Conservation (phyloP, 2,888 invertebrate genomes). For the Elysia crispata region DNA sequence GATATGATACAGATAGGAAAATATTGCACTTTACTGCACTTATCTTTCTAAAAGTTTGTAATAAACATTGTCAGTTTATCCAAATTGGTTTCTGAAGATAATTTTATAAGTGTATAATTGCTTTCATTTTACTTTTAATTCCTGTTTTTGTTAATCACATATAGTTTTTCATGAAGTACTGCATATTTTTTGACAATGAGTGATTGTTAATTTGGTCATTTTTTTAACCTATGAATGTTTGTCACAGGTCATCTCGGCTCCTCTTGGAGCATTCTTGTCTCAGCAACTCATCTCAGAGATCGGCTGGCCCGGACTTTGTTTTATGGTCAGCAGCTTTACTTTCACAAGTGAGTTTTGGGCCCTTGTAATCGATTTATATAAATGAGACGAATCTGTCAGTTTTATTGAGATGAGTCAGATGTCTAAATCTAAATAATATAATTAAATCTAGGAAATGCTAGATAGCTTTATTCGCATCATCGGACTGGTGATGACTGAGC, state of each 20-base stretch:
- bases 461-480: too few relatives aligned
- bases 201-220: background rate
- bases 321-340: conserved; percentile 62
- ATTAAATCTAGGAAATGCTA: too few relatives aligned
- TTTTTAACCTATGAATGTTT: conserved; percentile 29
- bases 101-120: background rate
- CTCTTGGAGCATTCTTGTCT: conserved; percentile 62
- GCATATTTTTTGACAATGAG: too few relatives aligned
- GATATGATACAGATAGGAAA: background rate
- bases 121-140: too few relatives aligned
- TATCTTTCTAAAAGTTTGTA: background rate
- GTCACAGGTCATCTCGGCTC: conserved; percentile 60
- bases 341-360: conserved; percentile 60
- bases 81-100: background rate
- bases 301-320: conserved; percentile 73
- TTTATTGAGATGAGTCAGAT: too few relatives aligned
- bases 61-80: background rate
- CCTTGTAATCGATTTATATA: too few relatives aligned
- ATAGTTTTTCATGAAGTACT: too few relatives aligned
- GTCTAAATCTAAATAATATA: too few relatives aligned
- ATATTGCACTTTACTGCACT: background rate
- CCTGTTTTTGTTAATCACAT: too few relatives aligned
- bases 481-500: too few relatives aligned
- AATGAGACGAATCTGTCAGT: too few relatives aligned
- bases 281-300: conserved; percentile 60